These are phyloP conservation scores for Solenodon paradoxus DNA, from an alignment of 2,113 vertebrate genomes.

Conservation along the genomic window DNA sequence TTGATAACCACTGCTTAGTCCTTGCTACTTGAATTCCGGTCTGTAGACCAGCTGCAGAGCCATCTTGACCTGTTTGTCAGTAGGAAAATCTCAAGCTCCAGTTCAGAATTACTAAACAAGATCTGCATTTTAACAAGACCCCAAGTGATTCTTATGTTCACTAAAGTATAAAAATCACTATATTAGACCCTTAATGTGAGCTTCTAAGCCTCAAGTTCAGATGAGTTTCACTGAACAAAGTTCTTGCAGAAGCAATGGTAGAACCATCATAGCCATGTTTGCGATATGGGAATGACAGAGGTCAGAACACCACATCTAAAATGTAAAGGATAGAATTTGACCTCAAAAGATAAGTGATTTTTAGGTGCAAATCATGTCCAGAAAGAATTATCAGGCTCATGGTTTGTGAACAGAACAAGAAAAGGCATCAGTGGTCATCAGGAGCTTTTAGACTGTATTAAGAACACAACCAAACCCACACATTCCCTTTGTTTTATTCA, in stretches of 20 bases:
- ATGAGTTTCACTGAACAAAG: background rate
- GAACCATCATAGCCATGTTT: background rate
- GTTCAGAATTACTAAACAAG: background rate
- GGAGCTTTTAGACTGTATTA: background rate
- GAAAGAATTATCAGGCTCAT: background rate
- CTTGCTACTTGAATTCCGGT: background rate
- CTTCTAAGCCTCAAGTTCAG: background rate
- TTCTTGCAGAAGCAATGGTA: background rate
- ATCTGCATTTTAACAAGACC: background rate
- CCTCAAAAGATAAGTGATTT: background rate
- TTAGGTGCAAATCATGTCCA: background rate
- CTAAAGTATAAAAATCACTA: background rate
- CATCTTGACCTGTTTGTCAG: background rate
- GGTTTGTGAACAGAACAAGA: background rate
- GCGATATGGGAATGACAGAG: background rate
- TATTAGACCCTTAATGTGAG: background rate
- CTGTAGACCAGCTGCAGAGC: background rate
- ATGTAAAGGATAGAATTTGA: background rate
- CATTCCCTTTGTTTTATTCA: background rate
- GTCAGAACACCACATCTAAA: background rate
- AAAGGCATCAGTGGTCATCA: background rate
- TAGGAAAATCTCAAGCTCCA: background rate
- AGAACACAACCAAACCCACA: background rate
- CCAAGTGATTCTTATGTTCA: background rate
- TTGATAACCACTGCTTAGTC: background rate